Percentiles rank a stretch among this genome's conserved stretches.
Evolutionary conservation across 2,113 vertebrate genomes (phyloP).

Genomic region (Pungitius pungitius): DNA sequence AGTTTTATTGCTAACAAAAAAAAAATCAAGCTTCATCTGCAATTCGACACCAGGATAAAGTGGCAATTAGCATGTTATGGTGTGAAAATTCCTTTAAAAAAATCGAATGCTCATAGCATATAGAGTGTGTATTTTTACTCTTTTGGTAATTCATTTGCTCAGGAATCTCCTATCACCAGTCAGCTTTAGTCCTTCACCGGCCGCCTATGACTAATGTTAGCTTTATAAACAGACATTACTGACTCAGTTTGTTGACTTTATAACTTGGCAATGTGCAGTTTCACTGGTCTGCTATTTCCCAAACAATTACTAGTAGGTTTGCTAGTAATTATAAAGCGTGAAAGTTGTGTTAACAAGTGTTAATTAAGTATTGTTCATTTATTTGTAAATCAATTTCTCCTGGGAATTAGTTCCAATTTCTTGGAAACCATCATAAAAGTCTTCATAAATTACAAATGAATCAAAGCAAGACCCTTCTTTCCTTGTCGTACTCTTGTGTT

Average conservation of each 20-base stretch:
- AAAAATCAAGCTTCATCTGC: neutral
- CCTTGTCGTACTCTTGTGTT: neutral
- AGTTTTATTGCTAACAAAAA: neutral
- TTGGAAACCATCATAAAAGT: neutral
- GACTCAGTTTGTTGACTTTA: neutral
- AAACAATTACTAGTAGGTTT: neutral
- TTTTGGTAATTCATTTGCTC: neutral
- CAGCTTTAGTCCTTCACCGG: neutral
- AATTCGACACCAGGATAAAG: neutral
- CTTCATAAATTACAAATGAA: neutral
- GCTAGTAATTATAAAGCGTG: neutral
- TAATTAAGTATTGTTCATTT: neutral
- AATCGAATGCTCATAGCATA: neutral
- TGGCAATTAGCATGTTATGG: neutral
- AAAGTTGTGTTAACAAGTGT: neutral
- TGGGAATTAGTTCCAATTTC: neutral
- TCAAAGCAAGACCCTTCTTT: neutral
- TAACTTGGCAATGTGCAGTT: neutral
- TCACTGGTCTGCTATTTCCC: neutral
- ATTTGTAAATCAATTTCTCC: neutral
- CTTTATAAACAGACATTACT: neutral
- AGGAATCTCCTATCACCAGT: neutral
- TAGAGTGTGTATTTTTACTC: neutral
- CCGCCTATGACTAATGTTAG: neutral
- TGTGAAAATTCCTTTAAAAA: neutral